Conservation (phyloP, 1,140 invertebrate genomes). For the Drosophila aff. region DNA sequence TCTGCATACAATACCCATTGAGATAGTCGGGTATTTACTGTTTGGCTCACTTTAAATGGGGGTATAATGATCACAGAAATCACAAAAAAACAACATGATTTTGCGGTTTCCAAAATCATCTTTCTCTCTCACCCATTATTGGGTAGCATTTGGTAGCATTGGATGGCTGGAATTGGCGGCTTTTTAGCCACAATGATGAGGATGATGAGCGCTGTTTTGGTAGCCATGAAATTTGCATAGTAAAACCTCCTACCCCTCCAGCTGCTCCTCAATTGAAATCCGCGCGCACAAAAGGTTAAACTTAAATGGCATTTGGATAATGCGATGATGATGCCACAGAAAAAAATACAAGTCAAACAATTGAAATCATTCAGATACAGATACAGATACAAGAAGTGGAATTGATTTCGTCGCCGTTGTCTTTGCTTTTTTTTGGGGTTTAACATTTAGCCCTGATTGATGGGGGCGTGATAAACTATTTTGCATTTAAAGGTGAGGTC, state of each 20-base stretch:
- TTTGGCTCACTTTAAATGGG: slow-evolving; percentile 36
- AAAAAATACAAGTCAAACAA: slow-evolving; percentile 63
- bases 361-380: slow-evolving; percentile 50
- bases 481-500: slow-evolving; percentile 63
- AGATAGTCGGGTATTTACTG: slow-evolving; percentile 44
- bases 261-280: slow-evolving; percentile 55
- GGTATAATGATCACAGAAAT: slow-evolving; percentile 59
- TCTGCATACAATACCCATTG: slow-evolving; percentile 75
- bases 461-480: slow-evolving; percentile 60
- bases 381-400: slow-evolving; percentile 40
- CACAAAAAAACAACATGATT: slow-evolving; percentile 59
- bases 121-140: slow-evolving; percentile 47
- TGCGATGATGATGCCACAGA: slow-evolving; percentile 63
- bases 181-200: slow-evolving; percentile 36
- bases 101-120: slow-evolving; percentile 65
- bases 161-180: slow-evolving; percentile 65
- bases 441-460: slow-evolving; percentile 62
- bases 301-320: slow-evolving; percentile 79
- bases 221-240: slow-evolving; percentile 83
- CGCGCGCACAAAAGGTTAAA: slow-evolving; percentile 70
- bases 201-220: slow-evolving; percentile 66
- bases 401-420: slow-evolving; percentile 48
- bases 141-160: slow-evolving; percentile 74
- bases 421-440: slow-evolving; percentile 5
- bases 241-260: slow-evolving; percentile 9